These are phyloP conservation scores for Gyps fulvus DNA, from an alignment of 2,113 vertebrate species.

Conservation along the genomic window DNA sequence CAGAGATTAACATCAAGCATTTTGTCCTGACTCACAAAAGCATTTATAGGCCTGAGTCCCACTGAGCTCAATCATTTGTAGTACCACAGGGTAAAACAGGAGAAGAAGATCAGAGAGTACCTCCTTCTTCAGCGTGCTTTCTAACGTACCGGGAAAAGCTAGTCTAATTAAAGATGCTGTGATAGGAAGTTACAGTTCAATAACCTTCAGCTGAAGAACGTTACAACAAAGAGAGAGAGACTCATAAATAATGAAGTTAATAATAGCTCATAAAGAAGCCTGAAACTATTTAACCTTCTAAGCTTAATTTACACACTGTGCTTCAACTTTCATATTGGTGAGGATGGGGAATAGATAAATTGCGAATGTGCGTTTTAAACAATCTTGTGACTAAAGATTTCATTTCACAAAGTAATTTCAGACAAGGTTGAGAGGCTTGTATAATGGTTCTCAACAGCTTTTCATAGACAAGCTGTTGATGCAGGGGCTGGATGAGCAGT, in stretches of 20 bases:
- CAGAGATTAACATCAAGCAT: background rate
- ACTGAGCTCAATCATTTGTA: background rate
- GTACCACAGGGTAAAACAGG: background rate
- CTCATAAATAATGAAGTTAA: slow-evolving; percentile 28
- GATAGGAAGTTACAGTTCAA: slow-evolving; percentile 32
- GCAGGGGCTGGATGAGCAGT: background rate
- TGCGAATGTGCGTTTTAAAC: background rate
- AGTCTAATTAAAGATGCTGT: slow-evolving; percentile 39
- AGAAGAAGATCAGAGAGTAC: background rate
- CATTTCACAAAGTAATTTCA: slow-evolving; percentile 8
- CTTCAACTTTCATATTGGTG: background rate
- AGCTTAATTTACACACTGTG: background rate
- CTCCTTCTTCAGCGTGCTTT: background rate
- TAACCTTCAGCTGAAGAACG: slow-evolving; percentile 22
- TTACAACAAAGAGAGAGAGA: background rate
- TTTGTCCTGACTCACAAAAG: background rate
- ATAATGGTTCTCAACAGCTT: background rate
- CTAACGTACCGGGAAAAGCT: background rate
- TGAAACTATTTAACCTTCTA: slow-evolving; percentile 7
- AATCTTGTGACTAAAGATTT: background rate
- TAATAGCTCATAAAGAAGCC: slow-evolving; percentile 6
- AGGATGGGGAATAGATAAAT: background rate
- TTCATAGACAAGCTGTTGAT: background rate
- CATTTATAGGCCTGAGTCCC: background rate
- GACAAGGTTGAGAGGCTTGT: background rate